Base-by-base conservation (phyloP, 2,888 invertebrate genomes). In the Acronicta aceris region DNA sequence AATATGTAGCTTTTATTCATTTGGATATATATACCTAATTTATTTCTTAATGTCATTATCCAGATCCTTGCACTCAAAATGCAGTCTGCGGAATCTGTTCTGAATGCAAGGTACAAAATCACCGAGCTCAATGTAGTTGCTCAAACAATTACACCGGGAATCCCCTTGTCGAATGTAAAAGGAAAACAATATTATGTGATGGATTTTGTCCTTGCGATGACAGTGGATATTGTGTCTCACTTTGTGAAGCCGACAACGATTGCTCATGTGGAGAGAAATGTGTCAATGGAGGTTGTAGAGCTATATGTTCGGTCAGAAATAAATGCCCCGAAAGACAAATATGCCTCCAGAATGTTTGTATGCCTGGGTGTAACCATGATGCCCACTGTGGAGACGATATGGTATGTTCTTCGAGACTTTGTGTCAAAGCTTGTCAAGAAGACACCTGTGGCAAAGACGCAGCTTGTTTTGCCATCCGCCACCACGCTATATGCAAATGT, bases 191-290 rank as follows among this genome's bases (percentile, higher is more conserved):
- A 50, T 95, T 95, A 53, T 98, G 98, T 82, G 96, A 97, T 80
- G 96, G 96, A 0, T 95, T 95, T 52, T 98, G 98, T 79, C 96
- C 97, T 61, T 98, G 98, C 80, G 98, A 98, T 81, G 97, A 97
- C 74, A 96, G 96, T 58, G 98, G 97, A 30, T 98, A 97, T 81
- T 98, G 98, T 78, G 95, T 96, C 1, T 95, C 95, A 55, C 94
- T 95, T 33, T 98, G 98, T 81, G 89, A 94, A 48, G 87, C 91
- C 8, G 95, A 96, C 59, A 93, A 94, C 4, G 96, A 98, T 48
- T 98, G 98, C 81, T 94, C 96, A 12, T 98, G 98, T 80, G 98
- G 98, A 38, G 98, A 98, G 89, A 95, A 95, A 67, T 98, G 98
- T 85, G 93, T 95, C 0, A 92, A 95, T 15, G 97, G 97, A 41